phyloP scores from a whole-genome alignment of 2,797 vertebrate genomes.

The Bucorvus abyssinicus region DNA sequence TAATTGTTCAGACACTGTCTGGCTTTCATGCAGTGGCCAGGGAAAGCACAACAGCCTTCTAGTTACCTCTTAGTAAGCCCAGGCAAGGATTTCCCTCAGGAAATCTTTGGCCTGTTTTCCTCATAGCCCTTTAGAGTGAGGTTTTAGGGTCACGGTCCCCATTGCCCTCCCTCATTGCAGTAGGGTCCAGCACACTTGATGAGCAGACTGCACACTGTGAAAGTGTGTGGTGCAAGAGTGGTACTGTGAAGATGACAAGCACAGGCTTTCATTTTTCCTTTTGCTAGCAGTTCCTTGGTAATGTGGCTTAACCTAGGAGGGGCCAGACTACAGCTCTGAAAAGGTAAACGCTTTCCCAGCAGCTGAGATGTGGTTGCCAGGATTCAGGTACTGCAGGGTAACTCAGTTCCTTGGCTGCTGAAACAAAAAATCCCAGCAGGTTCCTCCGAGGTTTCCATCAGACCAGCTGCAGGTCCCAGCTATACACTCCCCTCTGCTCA shows the following conservation, averaged over 20 bases:
- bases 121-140: not conserved
- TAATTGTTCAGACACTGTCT: slow-evolving; percentile 31
- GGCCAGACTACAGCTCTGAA: not conserved
- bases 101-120: not conserved
- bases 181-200: not conserved
- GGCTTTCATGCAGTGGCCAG: not conserved
- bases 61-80: not conserved
- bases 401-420: not conserved
- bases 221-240: not conserved
- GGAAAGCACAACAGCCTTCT: not conserved
- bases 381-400: not conserved
- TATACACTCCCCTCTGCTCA: rapidly evolving
- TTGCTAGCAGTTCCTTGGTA: not conserved
- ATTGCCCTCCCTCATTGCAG: not conserved
- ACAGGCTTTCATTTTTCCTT: not conserved
- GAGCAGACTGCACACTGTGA: not conserved
- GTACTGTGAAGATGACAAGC: rapidly evolving
- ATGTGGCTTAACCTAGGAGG: not conserved
- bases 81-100: slow-evolving; percentile 7
- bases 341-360: not conserved
- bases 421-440: not conserved
- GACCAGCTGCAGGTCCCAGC: not conserved
- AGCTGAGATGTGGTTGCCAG: not conserved
- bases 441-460: not conserved
- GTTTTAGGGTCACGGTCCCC: not conserved